Evolutionary conservation across 2,797 vertebrate species (phyloP).

Genomic region (Acanthurus tractus): DNA sequence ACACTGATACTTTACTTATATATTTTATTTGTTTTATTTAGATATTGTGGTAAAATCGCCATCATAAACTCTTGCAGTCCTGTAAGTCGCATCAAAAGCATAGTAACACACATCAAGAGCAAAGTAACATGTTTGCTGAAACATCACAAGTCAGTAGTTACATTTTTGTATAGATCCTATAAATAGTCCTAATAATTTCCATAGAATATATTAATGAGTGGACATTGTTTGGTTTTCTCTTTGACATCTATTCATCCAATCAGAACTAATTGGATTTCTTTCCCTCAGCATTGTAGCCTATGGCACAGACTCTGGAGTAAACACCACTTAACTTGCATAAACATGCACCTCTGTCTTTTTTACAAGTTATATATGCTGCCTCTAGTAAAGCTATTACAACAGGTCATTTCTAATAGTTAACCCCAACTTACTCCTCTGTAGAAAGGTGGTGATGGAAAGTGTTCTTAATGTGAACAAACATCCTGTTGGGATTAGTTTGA

Average conservation of each 20-base stretch:
- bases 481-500: conserved; percentile 46
- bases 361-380: not conserved
- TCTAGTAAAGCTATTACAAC: conserved; percentile 24
- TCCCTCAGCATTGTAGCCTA: conserved; percentile 25
- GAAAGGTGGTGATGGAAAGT: conserved; percentile 27
- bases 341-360: conserved; percentile 42
- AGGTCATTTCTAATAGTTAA: conserved; percentile 43
- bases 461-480: conserved; percentile 42
- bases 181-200: too few relatives aligned
- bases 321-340: conserved; percentile 44
- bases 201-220: too few relatives aligned
- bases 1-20: too few relatives aligned
- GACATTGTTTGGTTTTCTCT: not conserved
- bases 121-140: too few relatives aligned
- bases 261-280: conserved; percentile 31
- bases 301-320: conserved; percentile 44
- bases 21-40: too few relatives aligned
- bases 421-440: conserved; percentile 1
- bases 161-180: too few relatives aligned
- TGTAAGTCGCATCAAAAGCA: too few relatives aligned
- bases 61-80: too few relatives aligned
- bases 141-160: too few relatives aligned
- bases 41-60: too few relatives aligned
- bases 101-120: too few relatives aligned
- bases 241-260: conserved; percentile 11